Conservation (phyloP, 64 coral and sea anemone species). For the Trachythela sp. region DNA sequence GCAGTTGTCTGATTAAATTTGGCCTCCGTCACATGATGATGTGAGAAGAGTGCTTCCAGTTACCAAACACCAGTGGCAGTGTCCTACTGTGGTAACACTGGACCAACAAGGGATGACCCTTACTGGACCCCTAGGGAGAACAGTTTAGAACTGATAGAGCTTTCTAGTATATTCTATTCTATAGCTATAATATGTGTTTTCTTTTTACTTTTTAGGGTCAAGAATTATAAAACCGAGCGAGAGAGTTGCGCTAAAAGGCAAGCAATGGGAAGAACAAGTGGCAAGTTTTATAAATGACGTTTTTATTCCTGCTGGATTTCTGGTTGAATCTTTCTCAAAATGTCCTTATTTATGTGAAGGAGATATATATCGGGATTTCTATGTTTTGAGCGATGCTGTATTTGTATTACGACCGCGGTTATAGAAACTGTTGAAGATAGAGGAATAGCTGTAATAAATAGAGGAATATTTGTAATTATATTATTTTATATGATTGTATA, state of each 20-base stretch:
- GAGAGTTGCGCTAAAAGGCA: slow-evolving; percentile 53
- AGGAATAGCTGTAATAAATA: background rate
- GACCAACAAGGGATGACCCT: too few relatives aligned
- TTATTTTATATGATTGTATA: too few relatives aligned
- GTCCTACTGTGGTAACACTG: too few relatives aligned
- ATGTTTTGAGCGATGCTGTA: slow-evolving; percentile 80
- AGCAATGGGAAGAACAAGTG: slow-evolving; percentile 75
- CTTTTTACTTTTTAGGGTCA: slow-evolving; percentile 46
- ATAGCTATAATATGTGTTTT: background rate
- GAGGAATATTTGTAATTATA: background rate
- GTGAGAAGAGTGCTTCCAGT: too few relatives aligned
- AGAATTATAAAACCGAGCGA: slow-evolving; percentile 66
- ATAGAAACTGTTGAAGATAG: background rate
- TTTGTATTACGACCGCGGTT: slow-evolving; percentile 58
- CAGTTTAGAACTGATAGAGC: too few relatives aligned
- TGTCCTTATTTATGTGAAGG: slow-evolving; percentile 97
- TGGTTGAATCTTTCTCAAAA: slow-evolving; percentile 68
- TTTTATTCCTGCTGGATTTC: slow-evolving; percentile 72
- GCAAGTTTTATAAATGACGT: slow-evolving; percentile 72
- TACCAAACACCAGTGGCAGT: too few relatives aligned
- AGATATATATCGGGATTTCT: slow-evolving; percentile 80
- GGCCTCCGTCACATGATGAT: too few relatives aligned
- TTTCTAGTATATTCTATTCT: too few relatives aligned
- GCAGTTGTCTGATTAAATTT: too few relatives aligned
- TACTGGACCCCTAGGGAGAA: too few relatives aligned